Evolutionary conservation across 1,140 invertebrate genomes (phyloP).

Genomic region (Apolygus lucorum): DNA sequence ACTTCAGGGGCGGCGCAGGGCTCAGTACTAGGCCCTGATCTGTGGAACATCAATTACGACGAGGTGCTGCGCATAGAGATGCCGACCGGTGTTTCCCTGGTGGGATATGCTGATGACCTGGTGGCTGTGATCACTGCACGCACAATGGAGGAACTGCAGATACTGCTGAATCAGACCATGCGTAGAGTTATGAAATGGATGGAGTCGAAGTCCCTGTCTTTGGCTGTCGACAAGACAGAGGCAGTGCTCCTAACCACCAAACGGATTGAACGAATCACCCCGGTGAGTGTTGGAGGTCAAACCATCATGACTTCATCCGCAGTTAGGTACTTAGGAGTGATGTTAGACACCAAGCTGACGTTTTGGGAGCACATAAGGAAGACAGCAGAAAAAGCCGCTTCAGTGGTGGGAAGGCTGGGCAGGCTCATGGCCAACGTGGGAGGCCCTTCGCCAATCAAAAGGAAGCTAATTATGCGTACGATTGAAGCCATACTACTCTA

Average conservation of each 20-base stretch:
- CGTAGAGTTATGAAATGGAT: slow-evolving; percentile 27
- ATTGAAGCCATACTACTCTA: too few species aligned
- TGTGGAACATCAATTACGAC: slow-evolving; percentile 37
- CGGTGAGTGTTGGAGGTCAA: too few species aligned
- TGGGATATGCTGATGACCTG: slow-evolving; percentile 35
- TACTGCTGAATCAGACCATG: slow-evolving; percentile 28
- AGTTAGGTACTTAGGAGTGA: too few species aligned
- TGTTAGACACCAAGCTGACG: too few species aligned
- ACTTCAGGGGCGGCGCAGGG: slow-evolving; percentile 36
- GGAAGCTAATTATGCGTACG: too few species aligned
- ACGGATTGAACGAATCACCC: too few species aligned
- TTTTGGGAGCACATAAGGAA: too few species aligned
- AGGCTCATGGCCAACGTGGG: too few species aligned
- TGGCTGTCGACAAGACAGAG: not conserved
- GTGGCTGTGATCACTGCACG: slow-evolving; percentile 28
- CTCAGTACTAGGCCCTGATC: slow-evolving; percentile 36
- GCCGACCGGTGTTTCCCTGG: slow-evolving; percentile 15
- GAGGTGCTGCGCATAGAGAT: slow-evolving; percentile 30
- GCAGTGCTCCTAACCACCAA: slow-evolving; percentile 2
- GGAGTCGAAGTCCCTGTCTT: not conserved
- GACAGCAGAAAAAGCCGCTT: too few species aligned
- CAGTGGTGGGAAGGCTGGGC: too few species aligned
- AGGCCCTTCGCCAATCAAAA: too few species aligned
- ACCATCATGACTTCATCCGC: too few species aligned
- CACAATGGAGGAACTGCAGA: slow-evolving; percentile 19